Conservation (phyloP, 2,113 vertebrate species). For the Sturnus vulgaris region DNA sequence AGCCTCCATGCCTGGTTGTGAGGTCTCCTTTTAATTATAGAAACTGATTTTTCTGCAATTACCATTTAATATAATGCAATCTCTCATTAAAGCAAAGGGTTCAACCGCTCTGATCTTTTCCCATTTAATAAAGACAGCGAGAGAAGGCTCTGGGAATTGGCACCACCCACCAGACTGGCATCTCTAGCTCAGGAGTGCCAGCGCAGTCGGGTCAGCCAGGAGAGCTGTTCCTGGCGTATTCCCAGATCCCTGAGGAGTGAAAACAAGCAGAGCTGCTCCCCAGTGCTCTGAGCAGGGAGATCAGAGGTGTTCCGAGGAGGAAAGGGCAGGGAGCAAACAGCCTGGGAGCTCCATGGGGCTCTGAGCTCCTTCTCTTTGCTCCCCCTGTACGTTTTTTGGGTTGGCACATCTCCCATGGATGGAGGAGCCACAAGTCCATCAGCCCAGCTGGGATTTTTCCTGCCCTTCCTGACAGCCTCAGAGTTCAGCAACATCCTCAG, state of each 20-base stretch:
- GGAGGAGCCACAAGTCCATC: not conserved
- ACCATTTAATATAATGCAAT: not conserved
- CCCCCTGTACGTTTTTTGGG: not conserved
- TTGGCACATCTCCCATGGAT: accelerated
- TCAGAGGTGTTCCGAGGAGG: not conserved
- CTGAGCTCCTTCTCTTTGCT: not conserved
- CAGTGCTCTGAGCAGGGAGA: not conserved
- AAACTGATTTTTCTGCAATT: constrained; percentile 1
- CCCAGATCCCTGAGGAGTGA: not conserved
- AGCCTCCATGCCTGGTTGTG: not conserved
- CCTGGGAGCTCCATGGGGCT: not conserved
- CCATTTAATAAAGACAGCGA: not conserved
- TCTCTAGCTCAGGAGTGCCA: accelerated
- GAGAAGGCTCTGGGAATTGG: constrained; percentile 25
- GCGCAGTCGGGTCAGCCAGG: not conserved
- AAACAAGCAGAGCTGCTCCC: not conserved
- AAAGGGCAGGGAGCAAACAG: not conserved
- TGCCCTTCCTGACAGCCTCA: not conserved
- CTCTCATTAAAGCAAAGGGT: constrained; percentile 4
- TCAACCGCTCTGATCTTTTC: not conserved
- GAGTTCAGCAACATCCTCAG: not conserved
- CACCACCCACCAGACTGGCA: not conserved
- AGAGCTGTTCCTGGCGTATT: not conserved
- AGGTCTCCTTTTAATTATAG: constrained; percentile 9
- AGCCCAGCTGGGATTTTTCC: not conserved